Percentiles rank a stretch among this genome's conserved stretches.
Conservation (phyloP, 1,140 invertebrate species). For the Chironomus tepperi region DNA sequence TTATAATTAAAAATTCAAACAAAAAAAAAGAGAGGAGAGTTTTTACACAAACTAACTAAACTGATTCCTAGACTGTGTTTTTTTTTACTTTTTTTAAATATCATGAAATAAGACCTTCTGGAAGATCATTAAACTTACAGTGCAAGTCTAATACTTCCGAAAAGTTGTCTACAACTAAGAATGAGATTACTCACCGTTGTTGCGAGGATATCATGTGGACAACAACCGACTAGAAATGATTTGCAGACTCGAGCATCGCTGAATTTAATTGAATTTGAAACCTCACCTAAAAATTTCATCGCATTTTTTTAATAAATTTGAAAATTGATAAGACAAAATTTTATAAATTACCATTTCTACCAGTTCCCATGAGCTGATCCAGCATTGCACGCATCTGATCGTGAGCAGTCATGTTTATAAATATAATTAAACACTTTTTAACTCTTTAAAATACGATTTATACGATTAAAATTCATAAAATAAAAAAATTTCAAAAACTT, state of each 20-base stretch:
- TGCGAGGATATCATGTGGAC: conserved; percentile 94
- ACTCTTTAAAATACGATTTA: background rate
- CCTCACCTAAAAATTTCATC: conserved; percentile 26
- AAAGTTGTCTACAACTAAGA: background rate
- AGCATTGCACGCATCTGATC: conserved; percentile 98
- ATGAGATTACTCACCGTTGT: conserved; percentile 78
- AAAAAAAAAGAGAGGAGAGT: background rate
- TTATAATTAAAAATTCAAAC: background rate
- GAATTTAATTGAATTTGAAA: conserved; percentile 80
- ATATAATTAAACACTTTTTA: background rate
- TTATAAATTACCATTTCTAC: conserved; percentile 74
- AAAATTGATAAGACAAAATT: background rate
- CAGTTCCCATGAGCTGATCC: conserved; percentile 95
- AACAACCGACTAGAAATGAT: conserved; percentile 94
- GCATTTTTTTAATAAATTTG: background rate
- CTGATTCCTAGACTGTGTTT: background rate
- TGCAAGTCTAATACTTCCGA: too few relatives aligned
- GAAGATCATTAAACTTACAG: background rate
- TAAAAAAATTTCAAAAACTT: too few relatives aligned
- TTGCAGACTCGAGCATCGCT: conserved; percentile 94
- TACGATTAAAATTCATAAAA: too few relatives aligned
- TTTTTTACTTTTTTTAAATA: background rate
- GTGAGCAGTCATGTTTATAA: conserved; percentile 81
- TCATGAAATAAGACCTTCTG: background rate
- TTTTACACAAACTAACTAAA: background rate